Evolutionary conservation across 2,113 vertebrate genomes (phyloP).

Genomic region (Podocnemis expansa): DNA sequence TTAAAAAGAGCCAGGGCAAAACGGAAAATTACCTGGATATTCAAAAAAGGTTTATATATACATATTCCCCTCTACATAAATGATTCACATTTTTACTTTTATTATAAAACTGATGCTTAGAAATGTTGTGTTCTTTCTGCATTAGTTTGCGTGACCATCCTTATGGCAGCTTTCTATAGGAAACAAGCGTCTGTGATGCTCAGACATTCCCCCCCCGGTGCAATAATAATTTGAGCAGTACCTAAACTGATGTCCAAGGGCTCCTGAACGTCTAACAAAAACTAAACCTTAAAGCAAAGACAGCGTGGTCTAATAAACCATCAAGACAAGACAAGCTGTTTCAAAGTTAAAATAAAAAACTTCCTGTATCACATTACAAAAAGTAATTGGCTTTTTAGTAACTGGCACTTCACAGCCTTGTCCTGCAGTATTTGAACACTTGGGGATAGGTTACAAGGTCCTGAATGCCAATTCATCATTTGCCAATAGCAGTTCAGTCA

Average conservation of each 20-base stretch:
- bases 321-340: not conserved
- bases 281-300: not conserved
- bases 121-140: not conserved
- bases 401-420: not conserved
- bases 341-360: not conserved
- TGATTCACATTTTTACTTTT: not conserved
- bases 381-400: not conserved
- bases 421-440: not conserved
- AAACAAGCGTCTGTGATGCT: not conserved
- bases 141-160: not conserved
- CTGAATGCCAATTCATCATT: not conserved
- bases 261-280: not conserved
- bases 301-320: not conserved
- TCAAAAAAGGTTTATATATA: accelerated
- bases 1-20: constrained; percentile 95
- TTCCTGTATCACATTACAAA: not conserved
- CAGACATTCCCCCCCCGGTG: not conserved
- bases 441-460: not conserved
- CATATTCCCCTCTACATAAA: not conserved
- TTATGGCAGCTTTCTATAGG: not conserved
- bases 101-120: not conserved
- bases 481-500: not conserved
- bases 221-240: not conserved
- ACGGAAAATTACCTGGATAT: constrained; percentile 91
- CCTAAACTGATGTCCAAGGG: not conserved